Evolutionary conservation across 2,888 invertebrate genomes (phyloP).

Genomic region (Lumbricus terrestris): DNA sequence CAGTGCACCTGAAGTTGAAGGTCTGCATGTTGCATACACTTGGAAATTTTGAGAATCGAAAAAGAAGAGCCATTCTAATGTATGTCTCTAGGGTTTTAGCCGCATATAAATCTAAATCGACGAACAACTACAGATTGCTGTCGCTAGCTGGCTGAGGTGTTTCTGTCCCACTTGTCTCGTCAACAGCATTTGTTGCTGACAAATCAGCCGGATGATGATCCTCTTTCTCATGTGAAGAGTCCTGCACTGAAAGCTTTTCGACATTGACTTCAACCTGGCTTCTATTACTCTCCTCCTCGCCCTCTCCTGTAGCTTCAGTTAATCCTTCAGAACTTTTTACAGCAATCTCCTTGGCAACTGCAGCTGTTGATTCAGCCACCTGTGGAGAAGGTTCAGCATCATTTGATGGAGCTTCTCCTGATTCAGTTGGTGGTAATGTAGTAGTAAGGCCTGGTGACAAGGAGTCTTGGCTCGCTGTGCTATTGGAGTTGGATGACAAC

Average conservation of each 20-base stretch:
- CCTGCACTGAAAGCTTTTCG: background rate
- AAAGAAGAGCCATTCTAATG: background rate
- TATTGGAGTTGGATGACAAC: background rate
- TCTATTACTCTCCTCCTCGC: background rate
- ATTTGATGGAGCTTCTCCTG: background rate
- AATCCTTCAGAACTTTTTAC: background rate
- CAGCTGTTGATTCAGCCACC: background rate
- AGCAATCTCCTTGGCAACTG: background rate
- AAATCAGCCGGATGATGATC: background rate
- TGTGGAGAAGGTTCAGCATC: background rate
- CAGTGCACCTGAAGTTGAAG: background rate
- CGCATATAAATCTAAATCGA: background rate
- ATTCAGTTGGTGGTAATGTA: background rate
- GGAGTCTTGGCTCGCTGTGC: background rate
- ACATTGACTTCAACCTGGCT: background rate
- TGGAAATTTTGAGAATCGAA: background rate
- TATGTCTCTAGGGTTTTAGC: background rate
- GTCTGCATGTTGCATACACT: background rate
- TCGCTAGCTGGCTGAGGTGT: background rate
- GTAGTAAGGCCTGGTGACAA: background rate
- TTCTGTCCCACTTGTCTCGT: background rate
- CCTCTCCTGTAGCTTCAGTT: background rate
- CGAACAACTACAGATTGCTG: background rate
- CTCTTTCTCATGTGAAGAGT: constrained; percentile 3
- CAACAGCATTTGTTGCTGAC: background rate